A percentile compares a stretch with the other conserved stretches of the same genome.
phyloP scores from a whole-genome alignment of 2,113 vertebrate species.

The Xenopus tropicalis region UCB_Xtro_10.0 CM004447.2:31063001-31063500 shows the following conservation, averaged over 20 bases:
- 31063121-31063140: no score
- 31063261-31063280: neutral
- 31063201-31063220: no score
- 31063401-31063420: conserved; percentile 51
- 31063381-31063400: conserved; percentile 36
- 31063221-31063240: no score
- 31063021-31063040: no score
- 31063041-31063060: no score
- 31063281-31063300: neutral
- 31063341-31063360: conserved; percentile 42
- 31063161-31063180: no score
- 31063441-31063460: conserved; percentile 60
- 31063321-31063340: conserved; percentile 38
- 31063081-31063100: no score
- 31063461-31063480: conserved; percentile 54
- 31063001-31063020: no score
- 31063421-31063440: conserved; percentile 54
- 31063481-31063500: conserved; percentile 63
- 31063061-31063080: no score
- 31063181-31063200: no score
- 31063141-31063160: no score
- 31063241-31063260: neutral
- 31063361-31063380: neutral
- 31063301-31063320: neutral
- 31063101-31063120: no score